Conservation (phyloP, 2,797 vertebrate species). For the Cheirogaleus major region DNA sequence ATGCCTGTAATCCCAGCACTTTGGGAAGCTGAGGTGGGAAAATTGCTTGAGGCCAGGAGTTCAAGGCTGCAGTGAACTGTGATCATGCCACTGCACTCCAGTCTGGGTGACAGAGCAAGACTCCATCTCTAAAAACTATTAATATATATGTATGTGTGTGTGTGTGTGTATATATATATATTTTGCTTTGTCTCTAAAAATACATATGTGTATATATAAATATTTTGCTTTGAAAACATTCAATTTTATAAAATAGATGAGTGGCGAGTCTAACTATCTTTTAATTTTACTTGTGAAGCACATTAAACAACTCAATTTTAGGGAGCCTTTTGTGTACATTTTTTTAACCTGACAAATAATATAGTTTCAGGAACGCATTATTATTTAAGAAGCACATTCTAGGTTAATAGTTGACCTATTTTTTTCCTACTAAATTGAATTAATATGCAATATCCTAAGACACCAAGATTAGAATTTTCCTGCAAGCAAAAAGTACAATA, state of each 20-base stretch:
- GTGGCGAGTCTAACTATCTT: neutral
- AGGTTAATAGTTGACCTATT: conserved; percentile 1
- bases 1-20: neutral
- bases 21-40: neutral
- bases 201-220: neutral
- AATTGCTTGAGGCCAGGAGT: neutral
- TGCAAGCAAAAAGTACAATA: conserved; percentile 72
- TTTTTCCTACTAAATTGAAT: neutral
- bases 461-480: conserved; percentile 37
- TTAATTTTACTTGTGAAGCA: conserved; percentile 51
- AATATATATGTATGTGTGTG: neutral
- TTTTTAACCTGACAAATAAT: conserved; percentile 42
- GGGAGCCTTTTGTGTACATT: conserved; percentile 14
- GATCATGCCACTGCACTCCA: neutral
- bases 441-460: conserved; percentile 53
- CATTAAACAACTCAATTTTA: neutral
- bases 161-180: neutral
- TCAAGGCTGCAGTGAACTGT: neutral
- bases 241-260: conserved; percentile 2
- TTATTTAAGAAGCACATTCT: conserved; percentile 35
- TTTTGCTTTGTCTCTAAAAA: neutral
- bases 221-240: conserved; percentile 44
- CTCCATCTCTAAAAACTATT: neutral
- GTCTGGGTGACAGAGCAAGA: neutral
- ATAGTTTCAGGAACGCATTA: neutral